A percentile compares a stretch with the other conserved stretches of the same genome.
Conservation (phyloP, 2,888 invertebrate species). For the Diaprepes abbreviatus region DNA sequence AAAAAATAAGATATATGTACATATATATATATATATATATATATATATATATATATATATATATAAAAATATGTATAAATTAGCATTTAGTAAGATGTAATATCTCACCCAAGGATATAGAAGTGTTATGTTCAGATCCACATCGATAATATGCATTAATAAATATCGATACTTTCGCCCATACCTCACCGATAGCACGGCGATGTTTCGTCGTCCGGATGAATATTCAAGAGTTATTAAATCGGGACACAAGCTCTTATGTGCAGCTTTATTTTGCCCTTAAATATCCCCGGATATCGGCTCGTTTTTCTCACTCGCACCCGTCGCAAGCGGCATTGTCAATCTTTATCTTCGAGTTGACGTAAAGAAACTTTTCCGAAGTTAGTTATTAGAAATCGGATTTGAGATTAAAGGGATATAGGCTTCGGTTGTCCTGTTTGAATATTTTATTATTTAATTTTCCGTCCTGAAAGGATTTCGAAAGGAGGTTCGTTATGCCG, state of each 20-base stretch:
- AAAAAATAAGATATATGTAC: too few species aligned
- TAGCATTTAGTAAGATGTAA: too few species aligned
- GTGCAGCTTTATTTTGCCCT: slow-evolving; percentile 50
- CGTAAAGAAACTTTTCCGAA: slow-evolving; percentile 52
- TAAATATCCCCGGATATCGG: slow-evolving; percentile 41
- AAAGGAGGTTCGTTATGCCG: slow-evolving; percentile 45
- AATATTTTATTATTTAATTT: slow-evolving; percentile 63
- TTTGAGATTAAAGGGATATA: slow-evolving; percentile 63
- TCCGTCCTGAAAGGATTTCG: slow-evolving; percentile 48
- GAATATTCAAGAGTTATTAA: slow-evolving; percentile 70
- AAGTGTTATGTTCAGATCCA: too few species aligned
- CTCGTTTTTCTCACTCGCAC: slow-evolving; percentile 46
- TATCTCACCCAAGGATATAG: too few species aligned
- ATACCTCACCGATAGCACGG: slow-evolving; percentile 31
- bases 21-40: too few species aligned
- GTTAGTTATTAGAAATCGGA: slow-evolving; percentile 64
- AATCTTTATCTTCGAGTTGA: slow-evolving; percentile 33
- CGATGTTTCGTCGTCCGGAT: slow-evolving; percentile 59
- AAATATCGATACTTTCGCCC: slow-evolving; percentile 27
- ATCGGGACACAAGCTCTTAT: slow-evolving; percentile 67
- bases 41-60: too few species aligned
- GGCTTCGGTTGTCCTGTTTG: slow-evolving; percentile 61
- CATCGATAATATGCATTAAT: not conserved
- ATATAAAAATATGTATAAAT: too few species aligned
- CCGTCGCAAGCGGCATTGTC: slow-evolving; percentile 20